Evolutionary conservation across 1,140 invertebrate genomes (phyloP).

Genomic region (Druon quercuslanigerum): DNA sequence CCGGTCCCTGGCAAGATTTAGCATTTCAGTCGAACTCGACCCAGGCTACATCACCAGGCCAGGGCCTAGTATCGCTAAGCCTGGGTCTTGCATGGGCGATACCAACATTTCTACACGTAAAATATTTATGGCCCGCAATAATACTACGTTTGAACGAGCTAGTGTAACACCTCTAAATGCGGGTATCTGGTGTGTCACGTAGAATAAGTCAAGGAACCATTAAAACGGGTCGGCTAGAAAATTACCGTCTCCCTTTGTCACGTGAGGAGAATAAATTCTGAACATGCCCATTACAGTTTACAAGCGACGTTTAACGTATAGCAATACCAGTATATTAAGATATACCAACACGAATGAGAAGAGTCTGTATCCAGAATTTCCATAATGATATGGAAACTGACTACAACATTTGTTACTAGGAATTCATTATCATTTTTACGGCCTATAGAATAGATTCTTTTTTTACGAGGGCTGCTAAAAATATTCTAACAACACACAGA

Average conservation of each 20-base stretch:
- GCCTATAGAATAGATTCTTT: constrained; percentile 53
- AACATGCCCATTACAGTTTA: constrained; percentile 59
- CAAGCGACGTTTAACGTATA: constrained; percentile 55
- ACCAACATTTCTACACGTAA: too few species aligned
- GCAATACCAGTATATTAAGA: constrained; percentile 57
- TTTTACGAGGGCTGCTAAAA: too few species aligned
- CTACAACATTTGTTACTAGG: constrained; percentile 54
- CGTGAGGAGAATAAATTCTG: constrained; percentile 55
- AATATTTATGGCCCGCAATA: background rate
- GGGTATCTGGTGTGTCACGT: constrained; percentile 23
- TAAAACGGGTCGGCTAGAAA: constrained; percentile 47
- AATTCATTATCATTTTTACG: constrained; percentile 66
- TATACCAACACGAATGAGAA: constrained; percentile 45
- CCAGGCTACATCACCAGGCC: too few species aligned
- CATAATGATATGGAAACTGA: constrained; percentile 59
- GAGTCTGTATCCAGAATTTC: constrained; percentile 50
- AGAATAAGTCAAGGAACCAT: background rate
- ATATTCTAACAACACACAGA: too few species aligned
- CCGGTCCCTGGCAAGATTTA: too few species aligned
- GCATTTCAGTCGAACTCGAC: too few species aligned
- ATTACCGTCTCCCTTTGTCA: constrained; percentile 56
- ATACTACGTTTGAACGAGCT: constrained; percentile 3
- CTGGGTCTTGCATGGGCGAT: too few species aligned
- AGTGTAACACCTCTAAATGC: constrained; percentile 37
- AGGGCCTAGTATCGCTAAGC: too few species aligned